These are phyloP conservation scores for Gari tellinella DNA, from an alignment of 2,888 invertebrate species.

Conservation along the genomic window DNA sequence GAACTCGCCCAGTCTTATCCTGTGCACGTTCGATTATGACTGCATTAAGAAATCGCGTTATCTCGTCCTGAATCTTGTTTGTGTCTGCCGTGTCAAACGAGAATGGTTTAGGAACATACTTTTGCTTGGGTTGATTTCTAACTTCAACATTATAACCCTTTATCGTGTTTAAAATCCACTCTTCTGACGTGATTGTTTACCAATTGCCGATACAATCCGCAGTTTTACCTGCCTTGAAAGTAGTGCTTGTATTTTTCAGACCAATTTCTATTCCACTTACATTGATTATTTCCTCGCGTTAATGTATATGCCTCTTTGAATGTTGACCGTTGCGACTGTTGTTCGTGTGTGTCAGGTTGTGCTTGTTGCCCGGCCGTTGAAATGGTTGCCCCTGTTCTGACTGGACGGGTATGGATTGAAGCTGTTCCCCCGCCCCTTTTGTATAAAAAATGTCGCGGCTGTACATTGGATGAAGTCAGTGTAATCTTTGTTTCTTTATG, in stretches of 20 bases:
- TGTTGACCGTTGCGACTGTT: not conserved
- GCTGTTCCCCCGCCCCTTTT: conserved; percentile 10
- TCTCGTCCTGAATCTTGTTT: conserved; percentile 13
- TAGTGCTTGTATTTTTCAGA: conserved; percentile 5
- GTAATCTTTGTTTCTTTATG: conserved; percentile 1
- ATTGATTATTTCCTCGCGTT: not conserved
- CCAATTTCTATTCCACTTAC: conserved; percentile 13
- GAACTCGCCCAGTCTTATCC: conserved; percentile 4
- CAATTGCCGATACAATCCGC: conserved; percentile 4
- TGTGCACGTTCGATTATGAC: conserved; percentile 17
- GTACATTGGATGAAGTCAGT: conserved; percentile 4
- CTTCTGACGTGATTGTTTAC: conserved; percentile 15
- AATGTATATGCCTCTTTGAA: not conserved
- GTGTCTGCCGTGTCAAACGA: conserved; percentile 5
- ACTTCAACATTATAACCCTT: conserved; percentile 18
- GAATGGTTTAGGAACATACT: conserved; percentile 12
- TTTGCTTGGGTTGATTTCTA: conserved; percentile 11
- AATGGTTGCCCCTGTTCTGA: not conserved
- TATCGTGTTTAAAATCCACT: conserved; percentile 24
- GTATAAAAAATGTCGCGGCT: conserved; percentile 15
- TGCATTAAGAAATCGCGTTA: conserved; percentile 12
- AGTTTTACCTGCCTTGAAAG: conserved; percentile 26
- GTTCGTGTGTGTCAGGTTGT: not conserved
- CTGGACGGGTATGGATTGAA: conserved; percentile 1
- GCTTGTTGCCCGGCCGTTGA: not conserved